Base-by-base conservation (phyloP, 2,888 invertebrate genomes). In the Noctua janthina region DNA sequence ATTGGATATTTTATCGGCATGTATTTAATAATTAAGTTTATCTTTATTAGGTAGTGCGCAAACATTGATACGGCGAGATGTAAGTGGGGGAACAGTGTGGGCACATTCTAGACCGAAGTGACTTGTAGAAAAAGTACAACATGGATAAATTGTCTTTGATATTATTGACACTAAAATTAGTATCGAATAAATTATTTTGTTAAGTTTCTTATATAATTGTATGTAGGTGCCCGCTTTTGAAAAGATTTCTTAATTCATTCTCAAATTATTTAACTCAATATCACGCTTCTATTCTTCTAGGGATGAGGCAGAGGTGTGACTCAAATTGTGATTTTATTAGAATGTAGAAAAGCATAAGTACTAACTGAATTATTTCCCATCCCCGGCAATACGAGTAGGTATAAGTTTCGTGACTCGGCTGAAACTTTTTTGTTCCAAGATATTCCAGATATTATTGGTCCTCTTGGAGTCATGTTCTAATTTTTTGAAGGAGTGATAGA, bases 11-110 rank as follows among this genome's bases (percentile, higher is more conserved):
- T 81, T 77, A 86, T 77, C 49, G 79, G 20, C 72, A 5, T 79
- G 84, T 80, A 67, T 39, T 73, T 64, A 66, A 59, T 84, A 84
- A 84, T 86, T 82, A 66, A 83, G 23, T 82, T 86, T 83, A 59
- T 51, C 80, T 88, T 79, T 86, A 86, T 81, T 79, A 81, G 86
- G 77, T 62, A 49, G 49, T 69, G 59, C 84, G 46, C 85, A 81
- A 84, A 86, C 54, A 81, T 56, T 64, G 70, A 79, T 68, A 76
- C 5, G 43, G 49, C 35, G 35, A 2, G 35, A 3, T 49, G 35
- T 17, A 20, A 11, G 75, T 84, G 68, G 77, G 87, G 54, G 74
- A 35, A 39, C 20, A 15, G 20, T 17, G 85, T 84, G 85, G 81
- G 85, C 59, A 59, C 71, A 71, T 54, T 13, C 29, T 46, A 43